Base-by-base conservation (phyloP, 2,113 vertebrate genomes). In the Pungitius pungitius region DNA sequence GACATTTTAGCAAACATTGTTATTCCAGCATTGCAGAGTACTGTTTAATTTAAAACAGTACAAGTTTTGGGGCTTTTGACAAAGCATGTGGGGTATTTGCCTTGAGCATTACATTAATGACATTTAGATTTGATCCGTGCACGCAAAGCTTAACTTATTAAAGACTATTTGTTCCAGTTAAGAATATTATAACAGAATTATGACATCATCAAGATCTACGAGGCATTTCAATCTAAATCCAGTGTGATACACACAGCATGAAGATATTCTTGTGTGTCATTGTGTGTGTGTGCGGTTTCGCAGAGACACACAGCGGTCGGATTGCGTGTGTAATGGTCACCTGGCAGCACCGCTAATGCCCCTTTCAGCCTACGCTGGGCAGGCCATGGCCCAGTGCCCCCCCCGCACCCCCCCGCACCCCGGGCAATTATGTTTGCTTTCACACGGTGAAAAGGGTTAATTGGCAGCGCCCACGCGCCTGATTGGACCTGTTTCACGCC, bases 401-500 rank as follows among this genome's bases (percentile, higher is more conserved):
- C 77, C 73, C 86, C 78, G 80, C 84, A 82, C 85, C 87, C 91
- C 79, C 77, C 73, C 86, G 78, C 81, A 87, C 91, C 83, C 86
- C 75, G 89, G 87, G 91, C 92, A 92, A 91, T 91, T 93, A 91
- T 92, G 92, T 93, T 89, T 89, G 89, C 87, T 93, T 89, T 91
- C 91, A 90, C 89, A 86, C 90, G 70, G 91, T 91, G 91, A 94
- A 92, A 93, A 89, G 91, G 91, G 92, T 94, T 94, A 94, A 94
- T 94, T 94, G 93, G 88, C 88, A 87, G 86, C 62, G 52, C 91
- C 90, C 92, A 91, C 91, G 90, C 86, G 90, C 90, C 91, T 93
- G 90, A 94, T 94, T 93, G 92, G 91, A 89, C 90, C 91, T 88
- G 89, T 92, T 94, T 94, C 93, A 94, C 88, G 93, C 90, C 91